A percentile compares a stretch with the other conserved stretches of the same genome.
phyloP scores from a whole-genome alignment of 2,113 vertebrate genomes.

The Archilochus colubris region DNA sequence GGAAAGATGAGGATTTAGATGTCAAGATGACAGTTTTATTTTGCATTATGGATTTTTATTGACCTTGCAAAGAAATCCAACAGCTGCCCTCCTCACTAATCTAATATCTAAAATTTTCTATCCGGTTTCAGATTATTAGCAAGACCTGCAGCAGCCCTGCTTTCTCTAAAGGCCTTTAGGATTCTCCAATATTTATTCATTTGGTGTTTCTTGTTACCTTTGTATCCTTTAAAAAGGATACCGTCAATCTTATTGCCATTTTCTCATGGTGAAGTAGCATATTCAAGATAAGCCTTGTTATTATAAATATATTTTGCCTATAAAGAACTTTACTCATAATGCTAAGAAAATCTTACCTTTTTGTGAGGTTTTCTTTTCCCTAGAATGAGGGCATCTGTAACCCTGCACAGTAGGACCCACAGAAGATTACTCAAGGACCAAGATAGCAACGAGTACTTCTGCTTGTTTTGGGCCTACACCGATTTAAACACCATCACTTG shows the following conservation, averaged over 20 bases:
- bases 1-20: neutral
- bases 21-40: neutral
- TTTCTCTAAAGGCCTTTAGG: neutral
- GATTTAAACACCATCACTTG: constrained; percentile 41
- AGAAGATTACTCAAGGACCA: neutral
- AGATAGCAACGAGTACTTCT: neutral
- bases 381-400: neutral
- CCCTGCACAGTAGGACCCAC: neutral
- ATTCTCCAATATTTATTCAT: neutral
- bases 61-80: neutral
- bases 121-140: neutral
- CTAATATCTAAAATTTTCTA: neutral
- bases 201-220: neutral
- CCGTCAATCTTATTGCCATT: neutral
- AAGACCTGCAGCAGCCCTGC: neutral
- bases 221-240: neutral
- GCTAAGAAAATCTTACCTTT: neutral
- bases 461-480: neutral
- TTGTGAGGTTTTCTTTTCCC: neutral
- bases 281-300: neutral
- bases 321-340: neutral
- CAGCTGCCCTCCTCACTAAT: neutral
- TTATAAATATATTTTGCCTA: neutral
- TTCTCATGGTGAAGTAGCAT: neutral
- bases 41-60: neutral